phyloP scores from a whole-genome alignment of 2,888 invertebrate species.

The Aleiodes testaceus region DNA sequence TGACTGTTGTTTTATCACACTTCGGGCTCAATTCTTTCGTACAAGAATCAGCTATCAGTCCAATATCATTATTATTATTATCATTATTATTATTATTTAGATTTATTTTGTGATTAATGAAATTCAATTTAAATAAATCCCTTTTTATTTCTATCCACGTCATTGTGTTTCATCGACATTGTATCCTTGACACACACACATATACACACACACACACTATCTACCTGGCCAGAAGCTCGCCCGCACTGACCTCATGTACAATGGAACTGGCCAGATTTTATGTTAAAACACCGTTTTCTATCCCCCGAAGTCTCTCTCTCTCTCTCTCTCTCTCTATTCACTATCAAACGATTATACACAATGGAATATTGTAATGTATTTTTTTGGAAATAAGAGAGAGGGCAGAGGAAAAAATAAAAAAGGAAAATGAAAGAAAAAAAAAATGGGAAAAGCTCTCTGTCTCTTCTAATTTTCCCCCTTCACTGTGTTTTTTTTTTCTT shows the following conservation, averaged over 20 bases:
- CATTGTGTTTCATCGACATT: slow-evolving; percentile 59
- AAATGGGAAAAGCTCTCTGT: slow-evolving; percentile 7
- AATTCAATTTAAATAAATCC: background rate
- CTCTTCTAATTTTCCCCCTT: background rate
- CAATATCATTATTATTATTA: slow-evolving; percentile 35
- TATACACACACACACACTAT: slow-evolving; percentile 33
- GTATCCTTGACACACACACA: slow-evolving; percentile 31
- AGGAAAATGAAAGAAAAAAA: background rate
- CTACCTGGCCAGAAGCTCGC: background rate
- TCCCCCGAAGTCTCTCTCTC: too few relatives aligned
- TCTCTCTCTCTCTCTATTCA: too few relatives aligned
- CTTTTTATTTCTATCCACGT: slow-evolving; percentile 53
- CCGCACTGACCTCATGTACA: slow-evolving; percentile 31
- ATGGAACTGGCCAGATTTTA: slow-evolving; percentile 32
- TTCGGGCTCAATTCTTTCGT: too few relatives aligned
- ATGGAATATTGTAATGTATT: background rate
- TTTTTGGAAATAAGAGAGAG: too few relatives aligned
- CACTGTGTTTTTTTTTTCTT: background rate
- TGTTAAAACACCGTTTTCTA: too few relatives aligned
- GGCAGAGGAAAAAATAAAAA: background rate
- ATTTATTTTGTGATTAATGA: background rate
- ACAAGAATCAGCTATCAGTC: slow-evolving; percentile 4
- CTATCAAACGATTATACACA: background rate
- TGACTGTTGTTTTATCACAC: background rate
- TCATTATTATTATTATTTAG: background rate